phyloP scores from a whole-genome alignment of 2,888 invertebrate species.

The Sicus ferrugineus region DNA sequence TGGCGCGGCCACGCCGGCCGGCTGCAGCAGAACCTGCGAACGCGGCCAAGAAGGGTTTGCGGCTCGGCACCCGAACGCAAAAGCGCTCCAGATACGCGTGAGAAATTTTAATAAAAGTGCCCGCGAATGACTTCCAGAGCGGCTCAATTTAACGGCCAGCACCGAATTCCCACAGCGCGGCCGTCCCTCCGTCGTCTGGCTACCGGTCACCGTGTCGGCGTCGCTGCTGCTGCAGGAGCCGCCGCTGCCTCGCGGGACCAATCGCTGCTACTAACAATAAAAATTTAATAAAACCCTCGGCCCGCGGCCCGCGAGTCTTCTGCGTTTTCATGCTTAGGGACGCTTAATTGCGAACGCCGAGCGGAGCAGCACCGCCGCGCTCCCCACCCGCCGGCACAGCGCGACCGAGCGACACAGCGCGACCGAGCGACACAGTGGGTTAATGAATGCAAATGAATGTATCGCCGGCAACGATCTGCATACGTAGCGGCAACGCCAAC shows the following conservation, averaged over 20 bases:
- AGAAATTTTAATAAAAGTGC: slow-evolving; percentile 50
- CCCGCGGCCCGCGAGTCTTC: slow-evolving; percentile 34
- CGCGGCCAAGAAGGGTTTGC: slow-evolving; percentile 7
- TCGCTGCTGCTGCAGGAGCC: not conserved
- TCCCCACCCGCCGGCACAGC: not conserved
- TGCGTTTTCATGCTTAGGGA: slow-evolving; percentile 4
- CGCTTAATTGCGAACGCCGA: slow-evolving; percentile 23
- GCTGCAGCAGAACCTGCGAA: not conserved
- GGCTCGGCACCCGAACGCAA: slow-evolving; percentile 22
- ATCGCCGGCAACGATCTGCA: slow-evolving; percentile 56
- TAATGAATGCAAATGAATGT: slow-evolving; percentile 65
- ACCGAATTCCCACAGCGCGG: slow-evolving; percentile 22
- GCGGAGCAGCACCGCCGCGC: slow-evolving; percentile 2
- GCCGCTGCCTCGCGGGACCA: slow-evolving; percentile 29
- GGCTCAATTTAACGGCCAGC: slow-evolving; percentile 20
- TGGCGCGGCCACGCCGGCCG: not conserved
- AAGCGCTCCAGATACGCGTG: slow-evolving; percentile 58
- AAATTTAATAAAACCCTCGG: slow-evolving; percentile 50
- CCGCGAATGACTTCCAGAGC: not conserved
- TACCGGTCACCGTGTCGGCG: not conserved
- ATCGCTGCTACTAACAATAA: slow-evolving; percentile 57
- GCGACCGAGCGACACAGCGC: too few relatives aligned
- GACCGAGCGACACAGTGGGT: slow-evolving; percentile 55
- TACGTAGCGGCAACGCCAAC: slow-evolving; percentile 40
- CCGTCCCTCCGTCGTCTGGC: not conserved